These are phyloP conservation scores for Sycobia sp. DNA, from an alignment of 1,140 invertebrate genomes.

Conservation along the genomic window DNA sequence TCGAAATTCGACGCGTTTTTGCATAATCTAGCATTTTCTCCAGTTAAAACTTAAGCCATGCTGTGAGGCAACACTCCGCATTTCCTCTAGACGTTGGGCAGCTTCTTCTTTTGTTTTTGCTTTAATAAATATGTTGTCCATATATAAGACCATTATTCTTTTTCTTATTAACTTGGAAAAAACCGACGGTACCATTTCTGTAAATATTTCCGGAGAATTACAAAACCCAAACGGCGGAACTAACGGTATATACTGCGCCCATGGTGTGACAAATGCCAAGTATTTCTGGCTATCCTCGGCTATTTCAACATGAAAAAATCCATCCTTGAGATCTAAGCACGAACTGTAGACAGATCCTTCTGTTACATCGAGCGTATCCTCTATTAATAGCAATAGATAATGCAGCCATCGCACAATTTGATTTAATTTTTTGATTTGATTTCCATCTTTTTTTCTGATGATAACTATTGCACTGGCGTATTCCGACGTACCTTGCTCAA, in stretches of 20 bases:
- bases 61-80: not conserved
- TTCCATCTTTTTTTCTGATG: not conserved
- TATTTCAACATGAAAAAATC: conserved; percentile 20
- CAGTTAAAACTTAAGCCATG: not conserved
- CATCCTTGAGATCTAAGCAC: not conserved
- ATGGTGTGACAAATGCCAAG: conserved; percentile 3
- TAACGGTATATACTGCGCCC: conserved; percentile 4
- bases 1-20: not conserved
- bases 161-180: conserved; percentile 10
- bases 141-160: conserved; percentile 3
- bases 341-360: not conserved
- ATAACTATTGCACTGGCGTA: not conserved
- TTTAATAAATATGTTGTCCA: conserved; percentile 12
- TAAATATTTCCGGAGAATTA: conserved; percentile 9
- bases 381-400: not conserved
- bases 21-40: not conserved
- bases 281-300: conserved; percentile 9
- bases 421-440: not conserved
- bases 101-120: not conserved
- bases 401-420: not conserved
- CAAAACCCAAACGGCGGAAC: conserved; percentile 11
- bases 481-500: conserved; percentile 8
- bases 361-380: not conserved
- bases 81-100: not conserved
- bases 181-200: not conserved